Base-by-base conservation (phyloP, 2,888 invertebrate genomes). In the Leucophenga montana region DNA sequence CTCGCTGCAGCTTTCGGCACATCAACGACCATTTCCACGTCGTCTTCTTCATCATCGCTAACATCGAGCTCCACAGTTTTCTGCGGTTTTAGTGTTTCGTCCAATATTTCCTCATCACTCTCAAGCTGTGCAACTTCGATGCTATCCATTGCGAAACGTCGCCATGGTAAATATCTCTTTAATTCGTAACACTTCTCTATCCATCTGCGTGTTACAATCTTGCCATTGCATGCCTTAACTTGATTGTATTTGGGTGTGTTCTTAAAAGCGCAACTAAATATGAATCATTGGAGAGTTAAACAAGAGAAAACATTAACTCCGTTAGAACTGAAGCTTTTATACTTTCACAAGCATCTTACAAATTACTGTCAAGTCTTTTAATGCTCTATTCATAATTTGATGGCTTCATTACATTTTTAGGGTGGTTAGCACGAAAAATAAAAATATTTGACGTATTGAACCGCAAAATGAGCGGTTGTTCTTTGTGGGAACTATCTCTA, bases 241-340 rank as follows among this genome's bases (percentile, higher is more conserved):
- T 94, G 92, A 66, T 92, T 91, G 86, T 94, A 94, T 88, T 97
- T 97, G 4, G 97, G 97, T 5, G 97, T 97, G 87, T 95, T 95
- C 5, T 92, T 90, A 89, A 96, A 97, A 13, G 97, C 97, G 89
- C 97, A 97, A 57, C 97, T 96, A 88, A 6, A 90, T 89, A 39
- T 78, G 11, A 2, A 39, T 6, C 14, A 16, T 27, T 27, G 2
- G 14, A 4, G 13, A 4, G n/a, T n/a, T n/a, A n/a, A n/a, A n/a
- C n/a, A n/a, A n/a, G n/a, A n/a, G n/a, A n/a, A n/a, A n/a, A n/a
- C n/a, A n/a, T n/a, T n/a, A n/a, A n/a, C n/a, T n/a, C n/a, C n/a
- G n/a, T n/a, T n/a, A n/a, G n/a, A n/a, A n/a, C n/a, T n/a, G n/a
- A n/a, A n/a, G n/a, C n/a, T n/a, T n/a, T n/a, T n/a, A n/a, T n/a